Percentiles rank a stretch among this genome's conserved stretches.
Evolutionary conservation across 2,888 invertebrate genomes (phyloP).

Genomic region (Phytoseiulus persimilis): DNA sequence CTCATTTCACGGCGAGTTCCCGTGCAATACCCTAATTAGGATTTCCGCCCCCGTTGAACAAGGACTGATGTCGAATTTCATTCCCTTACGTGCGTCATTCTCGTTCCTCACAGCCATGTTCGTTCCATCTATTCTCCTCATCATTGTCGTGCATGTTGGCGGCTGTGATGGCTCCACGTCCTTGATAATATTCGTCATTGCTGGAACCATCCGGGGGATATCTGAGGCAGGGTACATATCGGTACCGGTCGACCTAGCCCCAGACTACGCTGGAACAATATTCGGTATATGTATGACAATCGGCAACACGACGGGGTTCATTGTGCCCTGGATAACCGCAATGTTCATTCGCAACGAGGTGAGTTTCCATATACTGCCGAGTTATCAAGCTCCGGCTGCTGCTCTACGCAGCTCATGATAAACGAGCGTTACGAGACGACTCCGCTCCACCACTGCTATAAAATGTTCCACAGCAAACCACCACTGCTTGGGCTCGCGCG

Average conservation of each 20-base stretch:
- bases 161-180: constrained; percentile 66
- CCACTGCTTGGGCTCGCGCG: constrained; percentile 69
- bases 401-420: background rate
- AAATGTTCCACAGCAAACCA: constrained; percentile 62
- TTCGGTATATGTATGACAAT: constrained; percentile 76
- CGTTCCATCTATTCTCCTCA: background rate
- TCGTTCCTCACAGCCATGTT: background rate
- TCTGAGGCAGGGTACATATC: constrained; percentile 58
- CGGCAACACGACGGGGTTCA: constrained; percentile 67
- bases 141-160: constrained; percentile 54
- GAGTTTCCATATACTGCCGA: constrained; percentile 46
- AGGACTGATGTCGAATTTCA: too few species aligned
- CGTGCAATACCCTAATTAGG: too few species aligned
- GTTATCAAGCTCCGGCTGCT: background rate
- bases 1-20: too few species aligned
- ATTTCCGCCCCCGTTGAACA: too few species aligned
- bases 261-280: constrained; percentile 70
- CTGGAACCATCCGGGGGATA: constrained; percentile 68
- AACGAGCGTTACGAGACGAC: background rate
- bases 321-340: constrained; percentile 67
- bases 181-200: constrained; percentile 63
- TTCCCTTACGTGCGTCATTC: too few species aligned
- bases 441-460: background rate
- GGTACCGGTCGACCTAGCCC: constrained; percentile 71
- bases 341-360: constrained; percentile 63